A percentile compares a stretch with the other conserved stretches of the same genome.
These are phyloP conservation scores for Rhizoglyphus robini DNA, from an alignment of 1,140 invertebrate species.

Conservation along the genomic window DNA sequence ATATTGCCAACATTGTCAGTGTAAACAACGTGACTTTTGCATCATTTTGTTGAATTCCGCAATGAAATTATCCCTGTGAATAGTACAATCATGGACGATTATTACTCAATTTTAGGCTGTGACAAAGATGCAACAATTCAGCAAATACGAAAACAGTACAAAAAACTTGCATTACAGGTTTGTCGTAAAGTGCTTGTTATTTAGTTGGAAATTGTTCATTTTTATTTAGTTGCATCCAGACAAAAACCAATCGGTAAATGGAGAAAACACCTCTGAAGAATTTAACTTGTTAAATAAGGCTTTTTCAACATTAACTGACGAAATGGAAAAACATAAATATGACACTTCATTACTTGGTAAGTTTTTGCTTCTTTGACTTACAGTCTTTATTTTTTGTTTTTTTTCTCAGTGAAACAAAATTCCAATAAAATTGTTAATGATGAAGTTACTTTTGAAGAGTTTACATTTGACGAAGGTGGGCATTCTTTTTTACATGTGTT, in stretches of 20 bases:
- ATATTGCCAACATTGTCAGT: no score
- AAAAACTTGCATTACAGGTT: slow-evolving; percentile 19
- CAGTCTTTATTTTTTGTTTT: neutral
- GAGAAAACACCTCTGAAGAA: neutral
- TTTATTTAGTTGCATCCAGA: slow-evolving; percentile 15
- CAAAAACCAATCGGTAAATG: neutral
- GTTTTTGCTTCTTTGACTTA: neutral
- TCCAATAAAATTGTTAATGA: slow-evolving; percentile 4
- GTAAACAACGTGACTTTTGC: no score
- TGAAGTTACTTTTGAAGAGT: neutral
- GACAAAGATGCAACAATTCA: slow-evolving; percentile 9
- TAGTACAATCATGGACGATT: neutral
- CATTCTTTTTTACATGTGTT: neutral
- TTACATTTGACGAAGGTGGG: slow-evolving; percentile 4
- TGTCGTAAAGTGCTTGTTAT: no score
- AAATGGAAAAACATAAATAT: neutral
- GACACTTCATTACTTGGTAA: slow-evolving; percentile 14
- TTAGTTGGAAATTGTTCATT: neutral
- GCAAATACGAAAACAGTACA: slow-evolving; percentile 12
- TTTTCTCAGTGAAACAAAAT: neutral
- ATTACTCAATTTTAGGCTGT: slow-evolving; percentile 5
- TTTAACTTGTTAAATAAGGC: slow-evolving; percentile 1
- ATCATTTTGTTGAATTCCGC: no score
- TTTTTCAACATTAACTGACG: neutral
- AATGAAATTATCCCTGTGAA: no score